Percentiles rank a stretch among this genome's conserved stretches.
Evolutionary conservation across 2,888 invertebrate genomes (phyloP).

Genomic region (Drosophila meridiana): DNA sequence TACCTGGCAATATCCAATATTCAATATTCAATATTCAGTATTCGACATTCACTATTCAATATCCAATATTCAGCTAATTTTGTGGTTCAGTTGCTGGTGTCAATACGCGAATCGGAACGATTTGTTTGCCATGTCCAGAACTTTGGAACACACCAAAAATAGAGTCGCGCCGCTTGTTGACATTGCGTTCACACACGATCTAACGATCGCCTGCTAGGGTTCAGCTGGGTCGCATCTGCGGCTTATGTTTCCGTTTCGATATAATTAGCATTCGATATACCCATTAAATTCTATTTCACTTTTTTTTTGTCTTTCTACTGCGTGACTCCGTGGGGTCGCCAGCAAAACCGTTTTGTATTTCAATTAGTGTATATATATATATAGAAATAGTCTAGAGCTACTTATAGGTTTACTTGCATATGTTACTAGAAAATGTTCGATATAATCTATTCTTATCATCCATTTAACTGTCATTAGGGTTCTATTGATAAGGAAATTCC

Average conservation of each 20-base stretch:
- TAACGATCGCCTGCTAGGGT: background rate
- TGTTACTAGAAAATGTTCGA: background rate
- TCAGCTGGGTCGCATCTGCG: background rate
- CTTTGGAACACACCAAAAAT: constrained; percentile 7
- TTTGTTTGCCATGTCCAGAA: constrained; percentile 26
- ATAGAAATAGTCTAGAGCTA: background rate
- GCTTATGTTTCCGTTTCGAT: constrained; percentile 4
- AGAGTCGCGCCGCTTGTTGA: background rate
- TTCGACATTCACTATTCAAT: constrained; percentile 13
- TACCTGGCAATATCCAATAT: constrained; percentile 17
- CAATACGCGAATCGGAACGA: background rate
- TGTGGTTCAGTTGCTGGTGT: constrained; percentile 6
- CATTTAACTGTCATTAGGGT: background rate
- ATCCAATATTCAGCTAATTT: constrained; percentile 10
- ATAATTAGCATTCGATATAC: constrained; percentile 37
- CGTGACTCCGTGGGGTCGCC: background rate
- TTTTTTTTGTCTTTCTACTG: background rate
- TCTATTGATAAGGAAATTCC: constrained; percentile 1
- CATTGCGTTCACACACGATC: background rate
- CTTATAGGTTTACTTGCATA: background rate
- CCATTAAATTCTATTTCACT: background rate
- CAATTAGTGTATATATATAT: constrained; percentile 1
- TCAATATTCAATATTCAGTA: background rate
- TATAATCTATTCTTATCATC: constrained; percentile 7
- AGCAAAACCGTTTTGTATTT: constrained; percentile 8